phyloP scores from a whole-genome alignment of 2,797 vertebrate genomes.

The Tinamus major region DNA sequence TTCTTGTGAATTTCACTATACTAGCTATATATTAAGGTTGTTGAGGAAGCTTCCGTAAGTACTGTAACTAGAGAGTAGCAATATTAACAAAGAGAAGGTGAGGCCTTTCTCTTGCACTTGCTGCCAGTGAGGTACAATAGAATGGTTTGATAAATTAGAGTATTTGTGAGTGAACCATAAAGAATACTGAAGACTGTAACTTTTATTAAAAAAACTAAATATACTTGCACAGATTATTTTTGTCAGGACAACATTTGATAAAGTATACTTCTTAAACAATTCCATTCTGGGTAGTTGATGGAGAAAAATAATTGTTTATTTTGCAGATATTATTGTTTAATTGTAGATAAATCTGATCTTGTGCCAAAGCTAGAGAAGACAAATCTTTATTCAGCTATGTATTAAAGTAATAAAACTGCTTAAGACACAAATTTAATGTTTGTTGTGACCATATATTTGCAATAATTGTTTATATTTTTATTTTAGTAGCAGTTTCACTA shows the following conservation, averaged over 20 bases:
- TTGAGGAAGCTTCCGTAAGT: background rate
- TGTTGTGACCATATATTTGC: conserved; percentile 76
- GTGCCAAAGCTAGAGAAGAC: conserved; percentile 76
- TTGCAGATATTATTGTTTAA: no score
- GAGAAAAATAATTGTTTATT: conserved; percentile 73
- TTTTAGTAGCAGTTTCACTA: conserved; percentile 71
- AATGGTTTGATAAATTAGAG: conserved; percentile 63
- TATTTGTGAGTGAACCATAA: conserved; percentile 66
- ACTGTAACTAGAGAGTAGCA: background rate
- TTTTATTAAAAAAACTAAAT: conserved; percentile 66
- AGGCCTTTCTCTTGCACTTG: conserved; percentile 27
- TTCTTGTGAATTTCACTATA: background rate
- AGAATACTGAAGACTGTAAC: background rate
- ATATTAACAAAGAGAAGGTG: background rate
- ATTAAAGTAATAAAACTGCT: conserved; percentile 80
- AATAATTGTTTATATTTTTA: conserved; percentile 80
- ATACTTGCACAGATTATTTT: conserved; percentile 59
- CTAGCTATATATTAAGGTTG: background rate
- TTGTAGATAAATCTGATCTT: conserved; percentile 74
- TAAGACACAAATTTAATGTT: conserved; percentile 76
- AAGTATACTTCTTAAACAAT: conserved; percentile 43
- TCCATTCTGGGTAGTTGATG: conserved; percentile 42
- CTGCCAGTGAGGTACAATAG: conserved; percentile 19
- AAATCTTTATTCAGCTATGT: conserved; percentile 75
- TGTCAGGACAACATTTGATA: conserved; percentile 37